These are phyloP conservation scores for Drosophila ambigua DNA, from an alignment of 1,140 invertebrate species.

Conservation along the genomic window DNA sequence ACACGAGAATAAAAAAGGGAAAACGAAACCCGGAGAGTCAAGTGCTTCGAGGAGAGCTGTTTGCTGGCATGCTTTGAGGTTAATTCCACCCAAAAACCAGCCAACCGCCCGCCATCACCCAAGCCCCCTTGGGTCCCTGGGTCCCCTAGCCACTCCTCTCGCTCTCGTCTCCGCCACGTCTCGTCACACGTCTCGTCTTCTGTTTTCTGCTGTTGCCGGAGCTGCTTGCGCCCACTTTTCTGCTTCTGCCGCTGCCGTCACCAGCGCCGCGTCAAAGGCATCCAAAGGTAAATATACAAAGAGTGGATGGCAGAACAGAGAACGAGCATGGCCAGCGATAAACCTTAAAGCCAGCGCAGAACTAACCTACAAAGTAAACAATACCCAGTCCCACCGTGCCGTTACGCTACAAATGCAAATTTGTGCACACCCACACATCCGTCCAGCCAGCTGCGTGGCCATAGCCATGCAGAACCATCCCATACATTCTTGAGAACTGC, in stretches of 20 bases:
- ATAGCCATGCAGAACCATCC: conserved; percentile 24
- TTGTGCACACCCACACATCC: conserved; percentile 44
- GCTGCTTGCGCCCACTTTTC: neutral
- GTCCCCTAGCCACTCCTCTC: neutral
- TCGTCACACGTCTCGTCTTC: conserved; percentile 19
- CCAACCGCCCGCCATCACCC: neutral
- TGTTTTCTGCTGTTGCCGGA: conserved; percentile 14
- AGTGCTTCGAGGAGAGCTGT: conserved; percentile 52
- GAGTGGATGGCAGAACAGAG: conserved; percentile 27
- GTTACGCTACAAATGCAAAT: conserved; percentile 76
- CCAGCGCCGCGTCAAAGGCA: conserved; percentile 54
- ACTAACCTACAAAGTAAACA: conserved; percentile 80
- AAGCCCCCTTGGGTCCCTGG: neutral
- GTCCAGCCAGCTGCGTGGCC: conserved; percentile 2
- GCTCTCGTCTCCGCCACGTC: neutral
- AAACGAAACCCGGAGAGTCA: conserved; percentile 54
- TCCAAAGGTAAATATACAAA: conserved; percentile 71
- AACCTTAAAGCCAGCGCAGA: conserved; percentile 4
- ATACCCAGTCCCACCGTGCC: conserved; percentile 40
- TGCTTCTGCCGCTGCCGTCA: conserved; percentile 21
- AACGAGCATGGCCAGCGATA: neutral
- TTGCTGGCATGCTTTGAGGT: conserved; percentile 72
- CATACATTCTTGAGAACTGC: conserved; percentile 50
- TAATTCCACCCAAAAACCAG: conserved; percentile 55
- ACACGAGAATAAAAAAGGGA: conserved; percentile 27